These are phyloP conservation scores for Pollenia amentaria DNA, from an alignment of 2,888 invertebrate genomes.

Conservation along the genomic window DNA sequence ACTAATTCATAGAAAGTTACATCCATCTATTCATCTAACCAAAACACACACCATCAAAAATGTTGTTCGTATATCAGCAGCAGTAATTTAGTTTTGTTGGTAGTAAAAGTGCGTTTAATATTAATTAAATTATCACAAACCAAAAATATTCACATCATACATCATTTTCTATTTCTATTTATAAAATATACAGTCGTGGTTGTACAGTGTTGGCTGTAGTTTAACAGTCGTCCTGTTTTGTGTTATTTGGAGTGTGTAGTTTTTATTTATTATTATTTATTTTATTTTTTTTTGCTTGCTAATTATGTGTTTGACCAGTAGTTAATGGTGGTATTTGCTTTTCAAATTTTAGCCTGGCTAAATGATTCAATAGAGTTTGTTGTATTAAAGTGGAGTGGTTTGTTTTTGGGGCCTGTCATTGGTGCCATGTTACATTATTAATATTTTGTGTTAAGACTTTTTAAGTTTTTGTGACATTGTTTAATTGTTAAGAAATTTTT, in stretches of 20 bases:
- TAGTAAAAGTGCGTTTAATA: constrained; percentile 72
- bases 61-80: constrained; percentile 21
- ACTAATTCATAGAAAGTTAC: constrained; percentile 40
- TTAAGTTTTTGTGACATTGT: constrained; percentile 76
- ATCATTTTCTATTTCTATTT: constrained; percentile 69
- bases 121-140: constrained; percentile 74
- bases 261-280: constrained; percentile 71
- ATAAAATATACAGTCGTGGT: constrained; percentile 9
- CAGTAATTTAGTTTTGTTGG: constrained; percentile 39
- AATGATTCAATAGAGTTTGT: constrained; percentile 42
- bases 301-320: constrained; percentile 71
- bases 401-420: constrained; percentile 72
- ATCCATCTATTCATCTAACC: constrained; percentile 28
- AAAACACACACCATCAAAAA: neutral
- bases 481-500: constrained; percentile 71
- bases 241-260: constrained; percentile 56
- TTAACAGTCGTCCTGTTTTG: constrained; percentile 37
- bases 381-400: constrained; percentile 31
- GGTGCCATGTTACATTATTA: constrained; percentile 73
- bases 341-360: constrained; percentile 67
- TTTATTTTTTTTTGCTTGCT: constrained; percentile 73
- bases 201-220: neutral
- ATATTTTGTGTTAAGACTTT: constrained; percentile 78
- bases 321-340: constrained; percentile 76
- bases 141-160: constrained; percentile 73